Evolutionary conservation across 2,113 vertebrate genomes (phyloP), one percentile per base, ranked within the genome.

Genomic region (Urocolius indicus): DNA sequence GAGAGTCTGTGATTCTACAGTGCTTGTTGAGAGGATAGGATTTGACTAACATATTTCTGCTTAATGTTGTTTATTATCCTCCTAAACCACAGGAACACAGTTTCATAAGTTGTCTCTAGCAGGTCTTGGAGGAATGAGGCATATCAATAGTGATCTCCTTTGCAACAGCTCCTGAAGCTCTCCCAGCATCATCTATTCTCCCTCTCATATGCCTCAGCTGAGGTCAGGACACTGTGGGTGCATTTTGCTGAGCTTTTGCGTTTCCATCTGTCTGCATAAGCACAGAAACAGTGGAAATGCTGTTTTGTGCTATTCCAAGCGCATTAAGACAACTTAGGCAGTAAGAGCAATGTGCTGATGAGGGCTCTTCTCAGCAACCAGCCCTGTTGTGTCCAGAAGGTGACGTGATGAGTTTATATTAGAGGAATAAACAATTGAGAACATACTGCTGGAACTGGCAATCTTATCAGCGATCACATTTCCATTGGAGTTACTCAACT

Each of bases 321-420:
- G 86, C 38, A 94, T 82, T 68, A 94, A 92, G 89, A 89, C 52
- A 95, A 95, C 82, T 88, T 94, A 29, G 51, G n/a, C 88, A 84
- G 86, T 52, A 84, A 84, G 17, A 84, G n/a, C 73, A 90, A 93
- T 57, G 65, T 95, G 93, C 92, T 96, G 92, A 96, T 96, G 79
- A 78, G 49, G 11, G 57, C 73, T 87, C 85, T 89, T 90, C 85
- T 84, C 79, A 71, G 41, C 63, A 77, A 32, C 83, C 72, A 71
- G 71, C 57, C 13, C 85, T 57, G 57, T 49, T 81, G 77, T 58
- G 46, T 68, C 85, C 83, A 92, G 59, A 92, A 92, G 68, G 83
- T 90, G 90, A 95, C 62, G 6, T 41, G 48, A 63, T 92, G 78
- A 90, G 90, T 90, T 96, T 95, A 92, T 68, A 84, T 49, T 86